Evolutionary conservation across 2,888 invertebrate genomes (phyloP).

Genomic region (Pasiphila rectangulata): DNA sequence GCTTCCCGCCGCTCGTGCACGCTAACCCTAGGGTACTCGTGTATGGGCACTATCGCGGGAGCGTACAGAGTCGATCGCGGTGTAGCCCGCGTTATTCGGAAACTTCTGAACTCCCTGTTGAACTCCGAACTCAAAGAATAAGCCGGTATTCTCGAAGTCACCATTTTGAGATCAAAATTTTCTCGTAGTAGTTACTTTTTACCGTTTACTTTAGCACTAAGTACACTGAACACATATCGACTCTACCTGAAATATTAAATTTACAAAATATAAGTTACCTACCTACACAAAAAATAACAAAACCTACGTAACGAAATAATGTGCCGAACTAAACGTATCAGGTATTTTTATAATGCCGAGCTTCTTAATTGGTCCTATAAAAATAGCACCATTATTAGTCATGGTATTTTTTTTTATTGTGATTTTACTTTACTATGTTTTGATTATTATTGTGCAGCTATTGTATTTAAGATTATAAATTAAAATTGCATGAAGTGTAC

Average conservation of each 20-base stretch:
- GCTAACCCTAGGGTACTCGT: constrained; percentile 82
- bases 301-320: constrained; percentile 22
- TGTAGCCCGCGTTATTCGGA: constrained; percentile 77
- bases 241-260: constrained; percentile 59
- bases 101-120: constrained; percentile 82
- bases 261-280: not conserved
- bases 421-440: too few species aligned
- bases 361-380: too few species aligned
- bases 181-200: constrained; percentile 52
- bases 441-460: not conserved
- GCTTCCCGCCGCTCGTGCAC: constrained; percentile 78
- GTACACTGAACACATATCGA: constrained; percentile 77
- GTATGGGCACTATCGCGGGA: constrained; percentile 80
- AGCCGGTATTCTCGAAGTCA: constrained; percentile 83
- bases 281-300: constrained; percentile 32
- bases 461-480: constrained; percentile 5
- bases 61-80: constrained; percentile 75
- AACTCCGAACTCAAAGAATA: constrained; percentile 83
- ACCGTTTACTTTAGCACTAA: constrained; percentile 66
- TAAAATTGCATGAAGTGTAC: constrained; percentile 45
- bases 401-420: constrained; percentile 4
- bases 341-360: too few species aligned
- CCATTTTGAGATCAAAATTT: constrained; percentile 82
- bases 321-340: constrained; percentile 49
- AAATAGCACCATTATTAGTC: not conserved